Conservation (phyloP, 2,888 invertebrate species). For the Chymomyza caudatula region DNA sequence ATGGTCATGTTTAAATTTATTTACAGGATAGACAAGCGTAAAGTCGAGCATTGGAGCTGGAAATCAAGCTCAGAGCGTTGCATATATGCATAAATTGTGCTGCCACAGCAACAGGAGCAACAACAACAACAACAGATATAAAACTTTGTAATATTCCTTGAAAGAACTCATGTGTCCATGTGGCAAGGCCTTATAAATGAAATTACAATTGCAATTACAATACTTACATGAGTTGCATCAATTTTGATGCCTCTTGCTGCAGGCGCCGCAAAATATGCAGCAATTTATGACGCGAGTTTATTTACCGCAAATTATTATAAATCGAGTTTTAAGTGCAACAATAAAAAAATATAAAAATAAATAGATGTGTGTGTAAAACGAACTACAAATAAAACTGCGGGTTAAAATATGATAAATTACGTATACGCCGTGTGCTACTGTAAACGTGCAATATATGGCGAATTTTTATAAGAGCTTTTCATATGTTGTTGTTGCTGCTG, state of each 20-base stretch:
- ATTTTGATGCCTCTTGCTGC: neutral
- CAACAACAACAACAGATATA: constrained; percentile 8
- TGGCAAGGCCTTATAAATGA: neutral
- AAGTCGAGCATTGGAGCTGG: neutral
- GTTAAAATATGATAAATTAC: constrained; percentile 67
- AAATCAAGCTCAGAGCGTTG: neutral
- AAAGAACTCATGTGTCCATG: neutral
- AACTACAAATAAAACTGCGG: constrained; percentile 55
- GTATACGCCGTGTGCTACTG: constrained; percentile 47
- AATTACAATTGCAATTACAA: neutral
- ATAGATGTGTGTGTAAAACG: neutral
- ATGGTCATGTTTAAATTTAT: constrained; percentile 53
- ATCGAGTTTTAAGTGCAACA: constrained; percentile 65
- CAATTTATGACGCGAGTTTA: constrained; percentile 64
- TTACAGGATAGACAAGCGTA: constrained; percentile 43
- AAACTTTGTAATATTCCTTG: neutral
- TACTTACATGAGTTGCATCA: neutral
- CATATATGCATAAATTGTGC: constrained; percentile 61
- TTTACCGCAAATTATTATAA: constrained; percentile 72
- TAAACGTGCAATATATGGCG: neutral
- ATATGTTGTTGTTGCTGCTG: neutral
- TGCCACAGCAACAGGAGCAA: neutral
- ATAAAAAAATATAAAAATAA: constrained; percentile 5
- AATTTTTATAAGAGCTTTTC: neutral
- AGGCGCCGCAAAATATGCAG: constrained; percentile 35